A percentile compares a stretch with the other conserved stretches of the same genome.
phyloP scores from a whole-genome alignment of 1,140 invertebrate species.

The Heliothis virescens region DNA sequence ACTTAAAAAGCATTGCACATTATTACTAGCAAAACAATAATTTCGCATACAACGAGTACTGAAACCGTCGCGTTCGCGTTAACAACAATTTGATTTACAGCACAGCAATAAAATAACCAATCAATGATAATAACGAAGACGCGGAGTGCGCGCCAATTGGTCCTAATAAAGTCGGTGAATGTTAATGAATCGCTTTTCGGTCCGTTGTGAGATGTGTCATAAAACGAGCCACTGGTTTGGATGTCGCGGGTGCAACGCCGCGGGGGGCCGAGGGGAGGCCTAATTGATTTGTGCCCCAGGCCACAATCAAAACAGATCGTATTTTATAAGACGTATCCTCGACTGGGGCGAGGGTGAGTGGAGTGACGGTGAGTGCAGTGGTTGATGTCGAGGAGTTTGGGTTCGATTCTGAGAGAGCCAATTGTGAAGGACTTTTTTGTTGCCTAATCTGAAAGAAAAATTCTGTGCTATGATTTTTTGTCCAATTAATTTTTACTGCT shows the following conservation, averaged over 20 bases:
- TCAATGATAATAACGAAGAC: slow-evolving; percentile 40
- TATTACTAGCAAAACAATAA: background rate
- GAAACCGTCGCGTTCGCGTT: slow-evolving; percentile 17
- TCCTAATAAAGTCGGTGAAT: slow-evolving; percentile 83
- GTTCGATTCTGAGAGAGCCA: slow-evolving; percentile 64
- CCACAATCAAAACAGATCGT: slow-evolving; percentile 87
- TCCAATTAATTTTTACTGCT: no score
- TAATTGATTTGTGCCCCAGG: slow-evolving; percentile 86
- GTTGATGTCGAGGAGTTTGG: slow-evolving; percentile 43
- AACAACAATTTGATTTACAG: slow-evolving; percentile 43
- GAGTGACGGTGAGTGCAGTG: slow-evolving; percentile 44
- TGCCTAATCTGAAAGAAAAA: no score
- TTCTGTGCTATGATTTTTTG: no score
- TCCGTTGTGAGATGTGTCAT: slow-evolving; percentile 81
- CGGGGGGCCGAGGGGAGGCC: slow-evolving; percentile 75
- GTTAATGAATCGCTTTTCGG: slow-evolving; percentile 81
- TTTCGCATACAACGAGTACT: background rate
- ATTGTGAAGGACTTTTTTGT: background rate
- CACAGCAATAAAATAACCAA: slow-evolving; percentile 51
- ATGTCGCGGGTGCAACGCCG: slow-evolving; percentile 73
- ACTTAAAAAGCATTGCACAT: background rate
- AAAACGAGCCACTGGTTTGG: slow-evolving; percentile 84
- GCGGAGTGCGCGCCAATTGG: slow-evolving; percentile 50
- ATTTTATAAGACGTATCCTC: slow-evolving; percentile 84
- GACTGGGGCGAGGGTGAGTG: slow-evolving; percentile 75